A percentile compares a stretch with the other conserved stretches of the same genome.
Conservation (phyloP, 2,113 vertebrate species). For the Scomber japonicus region DNA sequence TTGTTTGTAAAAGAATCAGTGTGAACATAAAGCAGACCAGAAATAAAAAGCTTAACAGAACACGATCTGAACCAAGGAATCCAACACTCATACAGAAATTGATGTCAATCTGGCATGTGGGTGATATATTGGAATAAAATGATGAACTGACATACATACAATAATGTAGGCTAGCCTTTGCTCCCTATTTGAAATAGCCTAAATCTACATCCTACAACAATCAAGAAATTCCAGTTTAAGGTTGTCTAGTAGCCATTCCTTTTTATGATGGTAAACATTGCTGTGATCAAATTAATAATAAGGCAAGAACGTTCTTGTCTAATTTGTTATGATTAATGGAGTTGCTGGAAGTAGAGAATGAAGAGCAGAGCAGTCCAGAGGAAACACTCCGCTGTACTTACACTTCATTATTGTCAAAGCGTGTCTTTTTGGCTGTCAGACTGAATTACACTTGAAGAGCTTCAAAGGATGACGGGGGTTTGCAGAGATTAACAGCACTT, state of each 20-base stretch:
- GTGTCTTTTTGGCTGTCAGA: constrained; percentile 32
- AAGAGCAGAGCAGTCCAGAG: constrained; percentile 35
- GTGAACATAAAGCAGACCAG: too few species aligned
- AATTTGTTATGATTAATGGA: constrained; percentile 47
- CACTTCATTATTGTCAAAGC: constrained; percentile 55
- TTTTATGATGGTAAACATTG: neutral
- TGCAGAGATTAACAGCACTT: constrained; percentile 31
- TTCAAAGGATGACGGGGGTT: constrained; percentile 24
- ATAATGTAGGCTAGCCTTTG: too few species aligned
- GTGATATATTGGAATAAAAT: too few species aligned
- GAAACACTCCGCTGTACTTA: constrained; percentile 50
- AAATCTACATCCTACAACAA: too few species aligned
- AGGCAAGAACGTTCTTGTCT: constrained; percentile 19
- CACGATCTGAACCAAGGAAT: too few species aligned
- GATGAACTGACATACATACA: too few species aligned
- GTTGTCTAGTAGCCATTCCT: constrained; percentile 15
- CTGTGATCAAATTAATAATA: constrained; percentile 23
- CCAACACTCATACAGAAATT: too few species aligned
- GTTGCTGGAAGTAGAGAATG: constrained; percentile 15
- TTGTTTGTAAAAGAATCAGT: too few species aligned
- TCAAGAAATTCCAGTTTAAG: neutral
- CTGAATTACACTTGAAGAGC: constrained; percentile 31
- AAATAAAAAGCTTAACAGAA: too few species aligned
- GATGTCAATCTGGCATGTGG: too few species aligned
- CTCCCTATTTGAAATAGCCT: too few species aligned